Evolutionary conservation across 2,113 vertebrate species (phyloP).

Genomic region (Anseranas semipalmata): DNA sequence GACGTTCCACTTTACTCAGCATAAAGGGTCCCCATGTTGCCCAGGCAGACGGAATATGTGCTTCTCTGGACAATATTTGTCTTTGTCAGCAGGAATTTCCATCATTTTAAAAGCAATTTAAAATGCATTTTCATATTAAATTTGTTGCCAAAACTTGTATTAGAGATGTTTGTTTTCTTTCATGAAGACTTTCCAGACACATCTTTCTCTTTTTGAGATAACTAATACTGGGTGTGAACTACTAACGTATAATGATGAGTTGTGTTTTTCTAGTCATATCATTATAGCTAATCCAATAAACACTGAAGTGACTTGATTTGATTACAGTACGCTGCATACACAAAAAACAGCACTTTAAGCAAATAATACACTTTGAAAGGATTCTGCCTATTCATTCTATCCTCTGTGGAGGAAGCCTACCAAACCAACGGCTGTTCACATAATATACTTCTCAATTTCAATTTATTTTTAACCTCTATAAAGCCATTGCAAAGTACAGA

Average conservation of each 20-base stretch:
- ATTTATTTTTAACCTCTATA: not conserved
- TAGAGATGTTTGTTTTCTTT: conserved; percentile 28
- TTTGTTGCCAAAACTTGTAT: not conserved
- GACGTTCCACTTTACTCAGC: conserved; percentile 52
- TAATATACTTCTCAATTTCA: not conserved
- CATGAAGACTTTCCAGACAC: not conserved
- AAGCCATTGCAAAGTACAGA: not conserved
- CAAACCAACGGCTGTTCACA: not conserved
- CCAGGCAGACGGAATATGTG: conserved; percentile 49
- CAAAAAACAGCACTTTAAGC: not conserved
- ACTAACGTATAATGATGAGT: not conserved
- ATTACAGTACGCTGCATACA: not conserved
- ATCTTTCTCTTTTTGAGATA: not conserved
- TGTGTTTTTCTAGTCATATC: not conserved
- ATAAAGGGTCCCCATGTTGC: not conserved
- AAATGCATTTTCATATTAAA: conserved; percentile 53
- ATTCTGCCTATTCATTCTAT: not conserved
- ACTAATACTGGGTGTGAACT: not conserved
- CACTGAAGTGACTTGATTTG: not conserved
- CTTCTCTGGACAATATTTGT: conserved; percentile 11
- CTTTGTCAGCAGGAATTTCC: conserved; percentile 54
- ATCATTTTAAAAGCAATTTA: conserved; percentile 42
- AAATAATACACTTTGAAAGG: not conserved
- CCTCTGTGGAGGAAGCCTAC: not conserved
- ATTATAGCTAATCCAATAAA: conserved; percentile 22